Conservation (phyloP, 1,140 invertebrate genomes). For the Armadillidium nasatum region DNA sequence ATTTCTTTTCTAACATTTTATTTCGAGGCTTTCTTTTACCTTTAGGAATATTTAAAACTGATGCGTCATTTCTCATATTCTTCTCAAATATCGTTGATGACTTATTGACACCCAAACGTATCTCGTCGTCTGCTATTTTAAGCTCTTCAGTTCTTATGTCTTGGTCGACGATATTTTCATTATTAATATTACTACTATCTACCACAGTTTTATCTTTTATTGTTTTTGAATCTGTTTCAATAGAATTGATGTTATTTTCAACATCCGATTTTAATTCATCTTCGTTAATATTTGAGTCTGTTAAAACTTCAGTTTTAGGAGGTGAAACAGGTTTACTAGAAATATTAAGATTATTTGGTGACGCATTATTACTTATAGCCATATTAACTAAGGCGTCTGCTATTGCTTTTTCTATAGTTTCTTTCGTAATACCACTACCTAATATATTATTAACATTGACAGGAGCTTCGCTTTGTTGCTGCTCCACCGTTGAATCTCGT, state of each 20-base stretch:
- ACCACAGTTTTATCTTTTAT: background rate
- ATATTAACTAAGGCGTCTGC: background rate
- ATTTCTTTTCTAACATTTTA: slow-evolving; percentile 81
- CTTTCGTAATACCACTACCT: background rate
- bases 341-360: background rate
- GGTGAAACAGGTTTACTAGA: background rate
- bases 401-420: background rate
- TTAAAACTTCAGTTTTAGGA: no score
- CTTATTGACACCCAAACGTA: background rate
- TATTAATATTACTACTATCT: background rate
- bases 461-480: background rate
- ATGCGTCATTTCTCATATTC: background rate
- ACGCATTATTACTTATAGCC: background rate
- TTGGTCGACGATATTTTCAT: background rate
- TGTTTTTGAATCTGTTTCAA: background rate
- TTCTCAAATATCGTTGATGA: slow-evolving; percentile 7
- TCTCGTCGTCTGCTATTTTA: background rate
- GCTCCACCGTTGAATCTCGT: background rate
- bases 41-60: slow-evolving; percentile 2
- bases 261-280: no score
- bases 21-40: slow-evolving; percentile 53
- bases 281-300: no score
- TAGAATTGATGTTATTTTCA: background rate
- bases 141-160: background rate
- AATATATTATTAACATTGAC: background rate